phyloP scores from a whole-genome alignment of 1,140 invertebrate species.

The Ylistrum balloti region DNA sequence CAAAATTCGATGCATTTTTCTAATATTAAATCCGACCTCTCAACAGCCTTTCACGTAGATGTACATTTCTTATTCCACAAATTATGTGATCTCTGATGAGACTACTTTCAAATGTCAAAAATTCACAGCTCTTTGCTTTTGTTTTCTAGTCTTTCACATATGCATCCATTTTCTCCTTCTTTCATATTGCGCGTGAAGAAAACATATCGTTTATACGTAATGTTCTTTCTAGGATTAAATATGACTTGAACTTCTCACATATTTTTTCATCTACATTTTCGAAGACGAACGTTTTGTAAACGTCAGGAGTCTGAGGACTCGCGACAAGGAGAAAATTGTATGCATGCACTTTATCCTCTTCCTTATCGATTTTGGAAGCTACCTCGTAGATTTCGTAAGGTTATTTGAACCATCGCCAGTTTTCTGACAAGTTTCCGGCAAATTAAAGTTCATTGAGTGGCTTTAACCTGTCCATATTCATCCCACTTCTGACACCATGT shows the following conservation, averaged over 20 bases:
- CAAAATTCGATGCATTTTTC: background rate
- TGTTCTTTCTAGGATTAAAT: constrained; percentile 51
- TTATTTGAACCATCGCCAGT: background rate
- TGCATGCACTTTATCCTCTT: background rate
- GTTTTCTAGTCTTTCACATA: constrained; percentile 13
- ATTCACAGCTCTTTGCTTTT: constrained; percentile 3
- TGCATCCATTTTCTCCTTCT: constrained; percentile 48
- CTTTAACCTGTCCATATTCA: background rate
- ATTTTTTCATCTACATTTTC: background rate
- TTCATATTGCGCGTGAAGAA: constrained; percentile 31
- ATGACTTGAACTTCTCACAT: constrained; percentile 40
- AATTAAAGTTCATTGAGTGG: background rate
- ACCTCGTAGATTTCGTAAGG: background rate
- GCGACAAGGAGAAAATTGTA: constrained; percentile 23
- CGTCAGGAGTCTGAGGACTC: no score
- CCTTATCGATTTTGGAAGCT: background rate
- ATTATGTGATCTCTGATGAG: constrained; percentile 43
- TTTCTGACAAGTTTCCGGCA: background rate
- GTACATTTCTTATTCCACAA: background rate
- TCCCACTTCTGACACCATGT: background rate
- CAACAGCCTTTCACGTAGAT: background rate
- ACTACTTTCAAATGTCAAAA: background rate
- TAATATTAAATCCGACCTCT: background rate
- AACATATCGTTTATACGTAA: constrained; percentile 28
- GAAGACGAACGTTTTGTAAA: constrained; percentile 45